A percentile compares a stretch with the other conserved stretches of the same genome.
phyloP scores from a whole-genome alignment of 53 echinoderm and acorn worm genomes.

The Echinometra lucunter region DNA sequence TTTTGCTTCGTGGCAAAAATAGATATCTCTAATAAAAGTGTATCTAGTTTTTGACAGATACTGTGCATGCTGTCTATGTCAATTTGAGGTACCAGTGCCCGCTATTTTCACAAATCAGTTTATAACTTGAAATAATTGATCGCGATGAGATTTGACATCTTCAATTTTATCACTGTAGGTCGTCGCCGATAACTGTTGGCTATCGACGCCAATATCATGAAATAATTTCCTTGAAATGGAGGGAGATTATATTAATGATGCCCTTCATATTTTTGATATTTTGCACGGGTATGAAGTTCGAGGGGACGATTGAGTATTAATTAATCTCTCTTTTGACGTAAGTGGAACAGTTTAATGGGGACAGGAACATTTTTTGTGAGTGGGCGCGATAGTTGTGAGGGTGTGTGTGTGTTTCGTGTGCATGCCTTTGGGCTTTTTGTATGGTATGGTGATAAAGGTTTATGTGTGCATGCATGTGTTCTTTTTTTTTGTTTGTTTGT shows the following conservation, averaged over 20 bases:
- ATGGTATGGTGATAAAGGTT: too few species aligned
- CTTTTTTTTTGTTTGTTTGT: too few species aligned
- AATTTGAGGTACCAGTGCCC: neutral
- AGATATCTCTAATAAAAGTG: neutral
- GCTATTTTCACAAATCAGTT: neutral
- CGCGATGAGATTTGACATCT: constrained; percentile 26
- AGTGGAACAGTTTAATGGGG: neutral
- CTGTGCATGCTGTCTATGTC: neutral
- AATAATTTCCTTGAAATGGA: neutral
- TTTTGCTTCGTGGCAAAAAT: neutral
- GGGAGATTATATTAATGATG: neutral
- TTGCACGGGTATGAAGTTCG: neutral
- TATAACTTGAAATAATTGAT: constrained; percentile 11
- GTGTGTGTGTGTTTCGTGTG: too few species aligned
- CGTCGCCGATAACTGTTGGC: constrained; percentile 51
- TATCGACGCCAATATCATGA: constrained; percentile 46
- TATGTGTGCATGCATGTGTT: too few species aligned
- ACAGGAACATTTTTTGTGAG: too few species aligned
- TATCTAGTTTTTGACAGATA: neutral
- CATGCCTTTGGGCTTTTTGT: too few species aligned
- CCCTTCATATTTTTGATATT: neutral
- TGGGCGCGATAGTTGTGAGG: neutral
- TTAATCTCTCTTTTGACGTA: neutral
- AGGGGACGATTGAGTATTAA: too few species aligned
- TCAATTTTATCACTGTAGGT: constrained; percentile 41